phyloP scores from a whole-genome alignment of 2,797 vertebrate species.

The Alca torda region DNA sequence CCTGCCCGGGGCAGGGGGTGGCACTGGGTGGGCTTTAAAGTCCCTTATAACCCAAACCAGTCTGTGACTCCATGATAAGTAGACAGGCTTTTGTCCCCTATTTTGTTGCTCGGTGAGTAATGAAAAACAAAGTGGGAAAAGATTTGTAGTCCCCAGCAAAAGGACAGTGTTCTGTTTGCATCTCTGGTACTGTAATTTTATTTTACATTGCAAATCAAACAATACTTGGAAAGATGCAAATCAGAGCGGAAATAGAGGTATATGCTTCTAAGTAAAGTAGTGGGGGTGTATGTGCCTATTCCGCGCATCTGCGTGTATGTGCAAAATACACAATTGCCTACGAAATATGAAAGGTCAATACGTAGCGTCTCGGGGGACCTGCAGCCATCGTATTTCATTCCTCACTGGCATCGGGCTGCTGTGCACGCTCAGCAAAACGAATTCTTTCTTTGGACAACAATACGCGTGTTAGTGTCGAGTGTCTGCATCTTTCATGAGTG shows the following conservation, averaged over 20 bases:
- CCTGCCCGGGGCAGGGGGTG: not conserved
- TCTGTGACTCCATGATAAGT: not conserved
- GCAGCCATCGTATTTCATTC: not conserved
- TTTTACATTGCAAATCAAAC: constrained; percentile 55
- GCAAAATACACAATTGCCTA: not conserved
- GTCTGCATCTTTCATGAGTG: not conserved
- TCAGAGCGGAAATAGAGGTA: not conserved
- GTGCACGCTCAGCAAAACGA: not conserved
- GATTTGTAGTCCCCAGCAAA: not conserved
- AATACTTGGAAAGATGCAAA: constrained; percentile 55
- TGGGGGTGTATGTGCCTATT: not conserved
- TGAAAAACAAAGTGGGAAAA: not conserved
- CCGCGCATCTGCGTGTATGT: not conserved
- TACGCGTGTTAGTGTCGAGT: not conserved
- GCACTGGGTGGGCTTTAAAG: not conserved
- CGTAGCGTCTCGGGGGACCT: not conserved
- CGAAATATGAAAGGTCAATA: not conserved
- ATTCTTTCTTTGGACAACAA: not conserved
- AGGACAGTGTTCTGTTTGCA: not conserved
- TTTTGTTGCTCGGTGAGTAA: not conserved
- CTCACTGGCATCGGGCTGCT: not conserved
- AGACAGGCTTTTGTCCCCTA: not conserved
- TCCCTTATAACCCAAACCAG: not conserved
- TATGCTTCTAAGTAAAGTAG: not conserved
- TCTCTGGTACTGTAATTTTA: not conserved